Percentiles rank a stretch among this genome's conserved stretches.
phyloP scores from a whole-genome alignment of 2,797 vertebrate genomes.

The Ibycter americanus region DNA sequence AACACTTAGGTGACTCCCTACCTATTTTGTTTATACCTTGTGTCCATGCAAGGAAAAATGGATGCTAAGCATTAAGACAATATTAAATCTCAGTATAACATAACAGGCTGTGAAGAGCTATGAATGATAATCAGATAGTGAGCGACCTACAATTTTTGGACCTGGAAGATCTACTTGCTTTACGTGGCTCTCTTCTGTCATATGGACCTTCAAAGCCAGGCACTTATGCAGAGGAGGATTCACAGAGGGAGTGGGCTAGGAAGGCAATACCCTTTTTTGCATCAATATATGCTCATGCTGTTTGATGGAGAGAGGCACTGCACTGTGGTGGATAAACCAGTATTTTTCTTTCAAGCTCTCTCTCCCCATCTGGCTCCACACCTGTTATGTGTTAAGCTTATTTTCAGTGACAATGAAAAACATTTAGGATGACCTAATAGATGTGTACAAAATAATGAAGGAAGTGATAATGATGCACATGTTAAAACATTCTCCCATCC shows the following conservation, averaged over 20 bases:
- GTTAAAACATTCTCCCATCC: slow-evolving; percentile 15
- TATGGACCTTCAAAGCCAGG: not conserved
- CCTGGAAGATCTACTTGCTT: not conserved
- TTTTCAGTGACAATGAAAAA: slow-evolving; percentile 36
- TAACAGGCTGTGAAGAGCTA: not conserved
- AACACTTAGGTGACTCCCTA: not conserved
- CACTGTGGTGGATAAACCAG: not conserved
- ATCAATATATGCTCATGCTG: not conserved
- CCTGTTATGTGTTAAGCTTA: slow-evolving; percentile 29
- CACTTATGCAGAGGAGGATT: not conserved
- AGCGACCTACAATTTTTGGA: not conserved
- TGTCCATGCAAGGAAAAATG: not conserved
- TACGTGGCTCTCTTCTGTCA: not conserved
- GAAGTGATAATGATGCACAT: slow-evolving; percentile 48
- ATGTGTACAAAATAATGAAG: slow-evolving; percentile 49
- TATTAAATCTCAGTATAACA: not conserved
- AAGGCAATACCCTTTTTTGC: not conserved
- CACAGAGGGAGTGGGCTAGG: not conserved
- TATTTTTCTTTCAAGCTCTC: not conserved
- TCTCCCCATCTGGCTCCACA: slow-evolving; percentile 24
- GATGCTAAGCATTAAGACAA: not conserved
- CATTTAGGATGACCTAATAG: slow-evolving; percentile 47
- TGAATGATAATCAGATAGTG: not conserved
- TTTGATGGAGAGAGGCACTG: not conserved
- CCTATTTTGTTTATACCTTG: not conserved